These are phyloP conservation scores for Aplocera efformata DNA, from an alignment of 2,888 invertebrate species.

Conservation along the genomic window DNA sequence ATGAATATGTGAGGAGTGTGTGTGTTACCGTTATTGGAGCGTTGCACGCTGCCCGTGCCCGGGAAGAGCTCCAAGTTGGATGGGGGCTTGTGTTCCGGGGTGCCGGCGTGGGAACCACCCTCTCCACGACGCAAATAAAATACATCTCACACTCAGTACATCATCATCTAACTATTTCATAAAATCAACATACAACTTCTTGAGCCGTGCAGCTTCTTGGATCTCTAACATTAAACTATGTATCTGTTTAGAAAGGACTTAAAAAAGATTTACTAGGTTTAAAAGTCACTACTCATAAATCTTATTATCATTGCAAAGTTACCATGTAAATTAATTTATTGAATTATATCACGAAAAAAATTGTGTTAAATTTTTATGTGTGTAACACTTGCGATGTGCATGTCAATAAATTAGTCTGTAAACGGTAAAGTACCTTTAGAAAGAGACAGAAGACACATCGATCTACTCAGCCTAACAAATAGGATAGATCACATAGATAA, in stretches of 20 bases:
- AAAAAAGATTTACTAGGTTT: too few relatives aligned
- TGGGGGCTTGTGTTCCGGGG: constrained; percentile 86
- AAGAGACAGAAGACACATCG: constrained; percentile 46
- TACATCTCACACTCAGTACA: constrained; percentile 50
- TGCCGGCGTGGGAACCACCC: constrained; percentile 77
- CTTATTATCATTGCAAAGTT: too few relatives aligned
- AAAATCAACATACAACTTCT: too few relatives aligned
- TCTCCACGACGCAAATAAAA: constrained; percentile 57
- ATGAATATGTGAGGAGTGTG: constrained; percentile 30
- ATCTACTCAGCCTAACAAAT: constrained; percentile 42
- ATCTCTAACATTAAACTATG: too few relatives aligned
- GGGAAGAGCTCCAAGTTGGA: constrained; percentile 86
- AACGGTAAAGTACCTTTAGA: constrained; percentile 47
- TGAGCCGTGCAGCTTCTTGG: too few relatives aligned
- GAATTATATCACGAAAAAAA: neutral
- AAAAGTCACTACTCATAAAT: too few relatives aligned
- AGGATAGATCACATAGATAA: constrained; percentile 34
- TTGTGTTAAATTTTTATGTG: constrained; percentile 14
- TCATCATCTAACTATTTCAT: constrained; percentile 1
- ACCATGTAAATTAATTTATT: neutral
- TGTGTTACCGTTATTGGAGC: constrained; percentile 90
- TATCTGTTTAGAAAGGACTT: too few relatives aligned
- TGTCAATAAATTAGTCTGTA: constrained; percentile 44
- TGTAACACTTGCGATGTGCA: constrained; percentile 36
- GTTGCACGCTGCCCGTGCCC: constrained; percentile 81